phyloP scores from a whole-genome alignment of 2,113 vertebrate genomes.

The Sisor rabdophorus region DNA sequence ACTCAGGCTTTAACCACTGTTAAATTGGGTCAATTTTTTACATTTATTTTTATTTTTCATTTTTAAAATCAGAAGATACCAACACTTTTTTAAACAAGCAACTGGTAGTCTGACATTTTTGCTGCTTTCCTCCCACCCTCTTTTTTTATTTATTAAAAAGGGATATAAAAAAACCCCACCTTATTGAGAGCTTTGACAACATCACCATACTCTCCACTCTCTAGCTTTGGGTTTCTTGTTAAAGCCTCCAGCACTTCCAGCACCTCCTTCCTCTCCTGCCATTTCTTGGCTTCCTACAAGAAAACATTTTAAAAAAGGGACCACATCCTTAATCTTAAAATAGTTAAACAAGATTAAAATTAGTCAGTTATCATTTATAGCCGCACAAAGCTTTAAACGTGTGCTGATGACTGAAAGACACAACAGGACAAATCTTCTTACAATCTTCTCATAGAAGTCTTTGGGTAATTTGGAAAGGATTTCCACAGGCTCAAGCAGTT shows the following conservation, averaged over 20 bases:
- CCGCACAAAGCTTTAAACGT: neutral
- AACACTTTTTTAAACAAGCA: neutral
- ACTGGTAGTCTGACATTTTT: too few relatives aligned
- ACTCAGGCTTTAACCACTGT: too few relatives aligned
- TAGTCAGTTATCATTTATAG: too few relatives aligned
- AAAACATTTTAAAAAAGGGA: neutral
- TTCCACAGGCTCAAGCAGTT: constrained; percentile 91
- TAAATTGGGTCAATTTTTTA: too few relatives aligned
- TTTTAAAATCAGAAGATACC: neutral
- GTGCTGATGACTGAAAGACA: neutral
- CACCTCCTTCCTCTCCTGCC: constrained; percentile 97
- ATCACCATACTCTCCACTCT: constrained; percentile 91
- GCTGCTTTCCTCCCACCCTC: too few relatives aligned
- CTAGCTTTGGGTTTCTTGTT: constrained; percentile 89
- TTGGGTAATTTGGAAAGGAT: constrained; percentile 95
- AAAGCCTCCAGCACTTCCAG: constrained; percentile 86
- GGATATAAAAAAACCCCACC: too few relatives aligned
- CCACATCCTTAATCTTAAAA: neutral
- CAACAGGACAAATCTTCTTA: constrained; percentile 60
- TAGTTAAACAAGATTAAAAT: too few relatives aligned
- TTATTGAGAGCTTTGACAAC: constrained; percentile 92
- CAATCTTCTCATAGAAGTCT: constrained; percentile 98
- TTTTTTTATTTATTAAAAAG: constrained; percentile 12
- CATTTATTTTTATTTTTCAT: too few relatives aligned
- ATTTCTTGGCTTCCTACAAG: constrained; percentile 93